These are phyloP conservation scores for Rhea americana DNA, from an alignment of 2,113 vertebrate species.

Conservation along the genomic window DNA sequence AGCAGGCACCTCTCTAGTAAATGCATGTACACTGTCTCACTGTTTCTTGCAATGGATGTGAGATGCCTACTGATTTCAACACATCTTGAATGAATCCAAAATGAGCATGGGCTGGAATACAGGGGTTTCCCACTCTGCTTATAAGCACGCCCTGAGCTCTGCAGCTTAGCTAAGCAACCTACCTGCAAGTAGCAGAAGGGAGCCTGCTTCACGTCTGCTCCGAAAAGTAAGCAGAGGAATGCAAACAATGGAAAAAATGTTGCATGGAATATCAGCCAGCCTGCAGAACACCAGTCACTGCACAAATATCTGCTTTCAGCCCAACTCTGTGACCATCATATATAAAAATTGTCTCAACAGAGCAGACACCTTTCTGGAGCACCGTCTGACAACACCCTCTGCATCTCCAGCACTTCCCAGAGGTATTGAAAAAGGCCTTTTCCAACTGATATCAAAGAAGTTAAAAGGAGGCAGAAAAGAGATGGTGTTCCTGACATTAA, in stretches of 20 bases:
- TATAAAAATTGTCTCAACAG: not conserved
- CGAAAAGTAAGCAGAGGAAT: not conserved
- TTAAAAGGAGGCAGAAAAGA: not conserved
- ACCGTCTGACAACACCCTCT: not conserved
- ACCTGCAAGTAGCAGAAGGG: slow-evolving; percentile 27
- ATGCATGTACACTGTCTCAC: not conserved
- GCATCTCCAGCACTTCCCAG: not conserved
- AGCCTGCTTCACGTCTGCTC: not conserved
- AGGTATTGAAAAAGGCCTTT: not conserved
- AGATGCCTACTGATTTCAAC: not conserved
- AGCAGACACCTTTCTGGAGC: not conserved
- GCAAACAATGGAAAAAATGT: not conserved
- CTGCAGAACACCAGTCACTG: not conserved
- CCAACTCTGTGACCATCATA: not conserved
- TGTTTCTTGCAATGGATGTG: not conserved
- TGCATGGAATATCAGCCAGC: not conserved
- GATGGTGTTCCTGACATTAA: not conserved
- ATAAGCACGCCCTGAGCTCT: not conserved
- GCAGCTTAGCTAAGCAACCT: not conserved
- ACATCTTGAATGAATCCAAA: not conserved
- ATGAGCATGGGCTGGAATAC: accelerated
- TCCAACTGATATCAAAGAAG: not conserved
- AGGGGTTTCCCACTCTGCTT: not conserved
- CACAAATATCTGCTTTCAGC: not conserved
- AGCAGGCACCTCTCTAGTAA: not conserved